Percentiles rank a stretch among this genome's conserved stretches.
Conservation (phyloP, 2,113 vertebrate species). For the Phalacrocorax brasilianus region DNA sequence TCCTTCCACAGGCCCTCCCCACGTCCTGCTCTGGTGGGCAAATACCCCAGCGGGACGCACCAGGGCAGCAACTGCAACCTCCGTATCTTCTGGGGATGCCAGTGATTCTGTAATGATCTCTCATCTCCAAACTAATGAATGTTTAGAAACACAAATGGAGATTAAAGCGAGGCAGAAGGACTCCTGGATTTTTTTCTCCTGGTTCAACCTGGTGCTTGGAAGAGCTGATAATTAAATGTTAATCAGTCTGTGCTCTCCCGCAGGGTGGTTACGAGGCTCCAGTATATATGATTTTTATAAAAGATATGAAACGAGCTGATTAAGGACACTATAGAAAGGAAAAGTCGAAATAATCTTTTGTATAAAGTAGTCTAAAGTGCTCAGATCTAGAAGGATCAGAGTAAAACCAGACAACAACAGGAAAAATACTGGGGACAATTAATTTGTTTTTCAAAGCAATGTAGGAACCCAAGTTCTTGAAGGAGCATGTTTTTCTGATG, state of each 20-base stretch:
- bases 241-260: not conserved
- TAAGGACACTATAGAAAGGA: not conserved
- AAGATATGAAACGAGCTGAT: not conserved
- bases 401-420: not conserved
- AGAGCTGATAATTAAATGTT: not conserved
- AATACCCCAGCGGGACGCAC: fast-evolving
- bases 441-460: not conserved
- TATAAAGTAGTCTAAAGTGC: not conserved
- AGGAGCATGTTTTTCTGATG: not conserved
- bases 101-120: not conserved
- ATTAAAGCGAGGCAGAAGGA: not conserved
- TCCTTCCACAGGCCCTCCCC: not conserved
- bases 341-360: not conserved
- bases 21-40: not conserved
- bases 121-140: not conserved
- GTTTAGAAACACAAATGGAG: not conserved
- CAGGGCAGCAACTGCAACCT: not conserved
- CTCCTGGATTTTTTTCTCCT: not conserved
- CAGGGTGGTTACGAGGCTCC: not conserved
- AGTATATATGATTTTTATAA: not conserved
- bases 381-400: not conserved
- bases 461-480: not conserved
- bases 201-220: not conserved
- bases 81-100: not conserved
- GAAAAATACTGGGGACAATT: not conserved